These are phyloP conservation scores for Siderastrea siderea DNA, from an alignment of 92 coral and sea anemone species.

Conservation along the genomic window DNA sequence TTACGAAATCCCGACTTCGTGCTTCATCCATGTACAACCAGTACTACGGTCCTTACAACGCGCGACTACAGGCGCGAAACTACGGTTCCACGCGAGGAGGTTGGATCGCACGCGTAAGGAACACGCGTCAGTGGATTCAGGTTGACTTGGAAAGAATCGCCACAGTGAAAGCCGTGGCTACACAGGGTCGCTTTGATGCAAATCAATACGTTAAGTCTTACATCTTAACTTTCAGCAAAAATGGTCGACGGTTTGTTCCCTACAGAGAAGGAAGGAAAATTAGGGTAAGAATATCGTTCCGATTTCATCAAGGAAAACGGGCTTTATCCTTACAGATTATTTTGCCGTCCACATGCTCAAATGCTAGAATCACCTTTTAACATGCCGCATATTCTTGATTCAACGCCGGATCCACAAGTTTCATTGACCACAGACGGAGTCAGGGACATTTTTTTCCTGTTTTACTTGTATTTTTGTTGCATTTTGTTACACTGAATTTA, in stretches of 20 bases:
- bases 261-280: constrained; percentile 59
- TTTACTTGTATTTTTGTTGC: too few species aligned
- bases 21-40: constrained; percentile 72
- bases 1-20: constrained; percentile 57
- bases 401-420: too few species aligned
- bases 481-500: too few species aligned
- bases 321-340: too few species aligned
- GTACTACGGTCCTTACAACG: constrained; percentile 71
- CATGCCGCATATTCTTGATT: too few species aligned
- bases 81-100: constrained; percentile 63
- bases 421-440: too few species aligned
- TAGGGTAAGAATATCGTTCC: constrained; percentile 29
- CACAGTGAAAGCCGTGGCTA: constrained; percentile 66
- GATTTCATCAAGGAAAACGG: neutral
- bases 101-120: constrained; percentile 49
- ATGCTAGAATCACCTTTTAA: too few species aligned
- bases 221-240: constrained; percentile 47
- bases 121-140: constrained; percentile 71
- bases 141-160: constrained; percentile 55
- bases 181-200: constrained; percentile 75
- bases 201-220: constrained; percentile 64
- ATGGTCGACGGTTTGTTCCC: constrained; percentile 48
- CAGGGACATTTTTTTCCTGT: too few species aligned
- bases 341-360: too few species aligned
- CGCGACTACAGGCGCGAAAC: constrained; percentile 61